Evolutionary conservation across 2,113 vertebrate genomes (phyloP), one percentile per base, ranked within the genome.

Genomic region (Leucopsar rothschildi): DNA sequence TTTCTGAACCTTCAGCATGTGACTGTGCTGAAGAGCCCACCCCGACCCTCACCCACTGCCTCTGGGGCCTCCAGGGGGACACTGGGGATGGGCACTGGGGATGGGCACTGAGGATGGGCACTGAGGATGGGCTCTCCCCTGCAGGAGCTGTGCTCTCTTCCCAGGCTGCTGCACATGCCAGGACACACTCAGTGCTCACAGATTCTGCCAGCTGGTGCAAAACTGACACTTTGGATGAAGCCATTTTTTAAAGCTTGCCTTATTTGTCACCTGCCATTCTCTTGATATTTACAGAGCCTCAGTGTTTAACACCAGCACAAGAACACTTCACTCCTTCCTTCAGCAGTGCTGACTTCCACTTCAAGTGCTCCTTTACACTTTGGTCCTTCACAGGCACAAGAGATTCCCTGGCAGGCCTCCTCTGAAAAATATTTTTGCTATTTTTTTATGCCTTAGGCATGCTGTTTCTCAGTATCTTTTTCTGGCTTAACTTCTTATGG

Each of bases 401-500:
- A 83, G 90, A 83, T 42, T 88, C 79, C 63, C 55, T 86, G 86
- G 86, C 86, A 92, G 55, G 39, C 9, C 7, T 90, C 39, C 42
- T 95, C 68, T 80, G 39, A 90, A 86, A 95, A 65, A 83, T 47
- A 47, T 24, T 80, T 68, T 37, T 56, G 23, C 35, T 79, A 5
- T 37, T 91, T 78, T 76, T 70, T 85, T 35, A 95, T 80, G 88
- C 82, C 70, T 92, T 76, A 86, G 72, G 79, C 92, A 86, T 33
- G 22, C 64, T 83, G 63, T 66, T 93, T 47, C 82, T 92, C 80
- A 81, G 23, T 77, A 88, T 92, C 60, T 83, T 91, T 70, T 93
- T 65, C 82, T 93, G 86, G 85, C 75, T 86, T 92, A 61, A 79
- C 45, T 90, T 95, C 88, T 87, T 77, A 90, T 5, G 12, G 49